These are phyloP conservation scores for Lochmaea crataegi DNA, from an alignment of 2,888 invertebrate species.

Conservation along the genomic window DNA sequence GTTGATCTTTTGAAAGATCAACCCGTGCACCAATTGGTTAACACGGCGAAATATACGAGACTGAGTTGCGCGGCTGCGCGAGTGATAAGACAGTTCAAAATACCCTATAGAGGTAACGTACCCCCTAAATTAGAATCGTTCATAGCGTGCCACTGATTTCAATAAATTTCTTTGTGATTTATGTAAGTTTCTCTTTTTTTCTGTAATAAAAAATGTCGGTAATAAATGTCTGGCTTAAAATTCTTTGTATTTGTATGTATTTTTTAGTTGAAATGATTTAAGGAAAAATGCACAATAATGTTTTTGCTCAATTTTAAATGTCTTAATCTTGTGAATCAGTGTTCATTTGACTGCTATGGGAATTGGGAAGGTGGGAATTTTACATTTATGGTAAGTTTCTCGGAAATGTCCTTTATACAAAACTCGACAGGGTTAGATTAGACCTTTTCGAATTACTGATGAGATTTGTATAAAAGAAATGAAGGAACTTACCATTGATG, in stretches of 20 bases:
- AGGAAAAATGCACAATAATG: background rate
- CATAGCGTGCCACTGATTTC: conserved; percentile 67
- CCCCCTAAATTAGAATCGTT: conserved; percentile 82
- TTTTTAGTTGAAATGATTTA: background rate
- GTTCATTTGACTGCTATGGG: too few relatives aligned
- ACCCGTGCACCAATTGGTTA: conserved; percentile 74
- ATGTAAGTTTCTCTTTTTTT: conserved; percentile 17
- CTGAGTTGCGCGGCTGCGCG: conserved; percentile 89
- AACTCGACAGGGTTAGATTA: too few relatives aligned
- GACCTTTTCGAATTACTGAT: too few relatives aligned
- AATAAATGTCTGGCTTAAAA: conserved; percentile 32
- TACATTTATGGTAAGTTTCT: too few relatives aligned
- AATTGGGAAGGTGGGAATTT: too few relatives aligned
- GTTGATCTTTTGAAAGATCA: conserved; percentile 75
- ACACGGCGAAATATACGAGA: conserved; percentile 81
- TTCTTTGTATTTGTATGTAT: conserved; percentile 21
- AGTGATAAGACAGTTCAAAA: conserved; percentile 78
- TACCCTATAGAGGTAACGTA: conserved; percentile 76
- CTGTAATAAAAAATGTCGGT: conserved; percentile 21
- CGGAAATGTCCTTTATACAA: too few relatives aligned
- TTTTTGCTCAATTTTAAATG: background rate
- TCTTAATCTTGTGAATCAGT: too few relatives aligned
- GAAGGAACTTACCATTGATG: too few relatives aligned
- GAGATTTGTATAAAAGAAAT: too few relatives aligned
- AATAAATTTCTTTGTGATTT: conserved; percentile 31